These are phyloP conservation scores for Nyctibius bracteatus DNA, from an alignment of 2,113 vertebrate genomes.

Conservation along the genomic window DNA sequence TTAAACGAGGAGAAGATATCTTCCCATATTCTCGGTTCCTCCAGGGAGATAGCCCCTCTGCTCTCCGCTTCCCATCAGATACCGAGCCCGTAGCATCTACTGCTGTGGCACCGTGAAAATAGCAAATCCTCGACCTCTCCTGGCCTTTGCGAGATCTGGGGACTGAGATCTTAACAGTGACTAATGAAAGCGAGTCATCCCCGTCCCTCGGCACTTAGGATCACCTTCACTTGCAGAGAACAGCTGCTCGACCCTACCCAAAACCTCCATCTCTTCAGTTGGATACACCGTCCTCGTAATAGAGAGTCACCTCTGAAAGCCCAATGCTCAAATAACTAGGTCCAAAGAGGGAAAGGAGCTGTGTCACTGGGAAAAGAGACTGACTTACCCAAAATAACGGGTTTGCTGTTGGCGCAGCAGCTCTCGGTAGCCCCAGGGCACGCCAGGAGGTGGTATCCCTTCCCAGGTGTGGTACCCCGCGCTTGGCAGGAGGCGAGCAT, in stretches of 20 bases:
- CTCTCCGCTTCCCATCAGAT: background rate
- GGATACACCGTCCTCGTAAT: accelerated
- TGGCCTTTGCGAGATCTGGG: background rate
- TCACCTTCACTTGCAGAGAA: background rate
- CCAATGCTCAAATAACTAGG: accelerated
- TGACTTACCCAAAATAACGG: background rate
- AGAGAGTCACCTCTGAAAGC: background rate
- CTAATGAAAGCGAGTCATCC: background rate
- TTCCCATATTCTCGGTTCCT: background rate
- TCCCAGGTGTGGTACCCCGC: background rate
- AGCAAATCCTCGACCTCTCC: background rate
- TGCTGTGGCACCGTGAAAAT: background rate
- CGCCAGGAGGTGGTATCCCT: accelerated
- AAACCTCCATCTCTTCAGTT: background rate
- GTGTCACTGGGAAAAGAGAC: accelerated
- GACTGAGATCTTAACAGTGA: background rate
- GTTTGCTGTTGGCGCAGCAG: background rate
- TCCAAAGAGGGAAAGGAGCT: background rate
- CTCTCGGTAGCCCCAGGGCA: background rate
- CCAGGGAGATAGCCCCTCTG: background rate
- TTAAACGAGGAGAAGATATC: background rate
- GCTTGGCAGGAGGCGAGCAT: background rate
- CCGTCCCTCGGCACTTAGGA: background rate
- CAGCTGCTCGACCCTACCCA: background rate
- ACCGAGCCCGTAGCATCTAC: background rate